A percentile compares a stretch with the other conserved stretches of the same genome.
phyloP scores from a whole-genome alignment of 2,888 invertebrate genomes.

The Mechanitis mazaeus region DNA sequence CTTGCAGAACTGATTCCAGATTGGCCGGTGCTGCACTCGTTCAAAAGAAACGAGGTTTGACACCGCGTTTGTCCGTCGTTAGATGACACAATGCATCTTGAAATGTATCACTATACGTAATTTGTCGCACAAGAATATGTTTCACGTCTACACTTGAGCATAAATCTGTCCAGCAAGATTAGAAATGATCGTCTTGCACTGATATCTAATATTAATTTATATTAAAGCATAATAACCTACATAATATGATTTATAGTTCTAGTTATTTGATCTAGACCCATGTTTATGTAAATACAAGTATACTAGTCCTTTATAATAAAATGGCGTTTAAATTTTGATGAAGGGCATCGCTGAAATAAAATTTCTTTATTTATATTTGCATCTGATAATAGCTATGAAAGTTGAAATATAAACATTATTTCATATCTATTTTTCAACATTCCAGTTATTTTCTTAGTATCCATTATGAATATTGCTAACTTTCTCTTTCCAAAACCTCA shows the following conservation, averaged over 20 bases:
- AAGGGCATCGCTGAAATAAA: constrained; percentile 1
- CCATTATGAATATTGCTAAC: constrained; percentile 11
- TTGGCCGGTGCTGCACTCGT: constrained; percentile 93
- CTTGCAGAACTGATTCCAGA: constrained; percentile 97
- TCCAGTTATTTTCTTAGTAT: constrained; percentile 21
- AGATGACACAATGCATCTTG: constrained; percentile 68
- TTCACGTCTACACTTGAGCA: constrained; percentile 42
- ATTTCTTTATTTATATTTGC: neutral
- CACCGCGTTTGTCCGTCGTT: constrained; percentile 50
- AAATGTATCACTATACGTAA: constrained; percentile 62
- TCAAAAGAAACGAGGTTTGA: constrained; percentile 91
- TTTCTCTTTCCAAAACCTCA: constrained; percentile 15
- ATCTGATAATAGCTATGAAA: constrained; percentile 7
- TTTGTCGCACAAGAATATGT: constrained; percentile 57
- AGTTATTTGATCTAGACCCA: constrained; percentile 8
- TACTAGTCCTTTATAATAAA: too few species aligned
- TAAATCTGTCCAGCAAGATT: constrained; percentile 44
- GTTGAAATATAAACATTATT: constrained; percentile 10
- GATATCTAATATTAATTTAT: constrained; percentile 31
- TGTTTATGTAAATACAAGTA: too few species aligned
- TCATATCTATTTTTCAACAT: constrained; percentile 28
- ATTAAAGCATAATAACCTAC: constrained; percentile 27
- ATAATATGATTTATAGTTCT: constrained; percentile 26
- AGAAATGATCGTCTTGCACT: constrained; percentile 34
- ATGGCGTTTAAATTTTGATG: neutral